Evolutionary conservation across 2,797 vertebrate genomes (phyloP), one percentile per base, ranked within the genome.

Genomic region (Siniperca obscura): DNA sequence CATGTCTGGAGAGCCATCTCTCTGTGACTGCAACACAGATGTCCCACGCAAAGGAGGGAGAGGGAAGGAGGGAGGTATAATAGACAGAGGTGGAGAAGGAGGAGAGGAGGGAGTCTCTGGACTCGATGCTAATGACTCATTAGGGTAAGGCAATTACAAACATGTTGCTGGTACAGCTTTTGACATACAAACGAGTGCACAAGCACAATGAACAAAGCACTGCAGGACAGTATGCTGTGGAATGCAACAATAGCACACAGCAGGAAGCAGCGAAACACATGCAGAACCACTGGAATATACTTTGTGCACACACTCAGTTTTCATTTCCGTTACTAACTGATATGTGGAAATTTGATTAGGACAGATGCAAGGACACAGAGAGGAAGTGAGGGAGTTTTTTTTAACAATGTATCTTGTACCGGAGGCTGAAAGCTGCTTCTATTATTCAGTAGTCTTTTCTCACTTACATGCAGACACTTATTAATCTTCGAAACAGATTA

Each of bases 91-190:
- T 62, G 67, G 12, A 22, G 22, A 52, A 40, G 30, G 14, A 9
- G 48, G 40, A 76, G 90, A 81, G 81, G 52, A 68, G 81, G 78
- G 86, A 89, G 76, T 78, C 82, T 93, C 85, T 87, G 75, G 86
- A 90, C 86, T 90, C 83, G 83, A 82, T 78, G 87, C 87, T 95
- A 95, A 95, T 90, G 76, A 94, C 80, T 88, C 86, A 93, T 95
- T 93, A 94, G 85, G 85, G 89, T 78, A 85, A 70, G 82, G 87
- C 92, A 94, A 94, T 95, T 92, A 94, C 91, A 80, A 80, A 93
- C 78, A 82, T 65, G 22, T 72, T 89, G 82, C 87, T 87, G 92
- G 88, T 64, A 86, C 38, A 2, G 85, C 73, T 83, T 67, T 89
- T 80, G 48, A 88, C 36, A 71, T 59, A 56, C 53, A 57, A 65